These are phyloP conservation scores for Pipistrellus pygmaeus DNA, from an alignment of 2,797 vertebrate species.

Conservation along the genomic window DNA sequence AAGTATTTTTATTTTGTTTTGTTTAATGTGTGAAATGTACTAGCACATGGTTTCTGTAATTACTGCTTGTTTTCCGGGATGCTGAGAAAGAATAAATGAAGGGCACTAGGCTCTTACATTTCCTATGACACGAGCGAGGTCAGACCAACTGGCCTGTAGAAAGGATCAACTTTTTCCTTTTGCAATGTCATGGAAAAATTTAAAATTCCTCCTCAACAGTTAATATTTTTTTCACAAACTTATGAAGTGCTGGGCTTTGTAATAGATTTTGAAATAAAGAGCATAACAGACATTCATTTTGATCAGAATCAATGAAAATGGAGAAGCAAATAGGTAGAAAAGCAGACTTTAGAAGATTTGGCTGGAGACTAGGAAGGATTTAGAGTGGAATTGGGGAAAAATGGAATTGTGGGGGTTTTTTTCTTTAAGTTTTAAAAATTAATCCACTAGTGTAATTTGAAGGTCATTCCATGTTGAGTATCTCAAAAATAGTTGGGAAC, in stretches of 20 bases:
- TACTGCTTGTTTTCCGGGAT: not conserved
- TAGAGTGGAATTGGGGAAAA: not conserved
- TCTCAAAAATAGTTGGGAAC: not conserved
- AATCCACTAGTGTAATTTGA: not conserved
- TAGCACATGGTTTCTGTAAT: not conserved
- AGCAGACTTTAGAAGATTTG: not conserved
- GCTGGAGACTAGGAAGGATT: not conserved
- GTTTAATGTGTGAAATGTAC: slow-evolving; percentile 1
- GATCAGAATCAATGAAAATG: not conserved
- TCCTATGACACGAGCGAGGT: not conserved
- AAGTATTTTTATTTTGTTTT: not conserved
- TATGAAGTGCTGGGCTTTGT: slow-evolving; percentile 11
- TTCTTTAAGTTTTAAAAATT: not conserved
- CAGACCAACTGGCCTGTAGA: not conserved
- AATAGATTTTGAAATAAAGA: not conserved
- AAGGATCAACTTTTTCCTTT: not conserved
- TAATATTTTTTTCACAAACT: slow-evolving; percentile 28
- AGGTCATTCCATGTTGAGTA: not conserved
- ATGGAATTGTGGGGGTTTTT: not conserved
- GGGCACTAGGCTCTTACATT: not conserved
- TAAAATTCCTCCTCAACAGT: slow-evolving; percentile 25
- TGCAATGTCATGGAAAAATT: slow-evolving; percentile 29
- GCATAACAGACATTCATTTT: not conserved
- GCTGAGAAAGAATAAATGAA: not conserved
- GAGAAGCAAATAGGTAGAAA: slow-evolving; percentile 28